Base-by-base conservation (phyloP, 2,113 vertebrate species). In the Micronycteris hirsuta region DNA sequence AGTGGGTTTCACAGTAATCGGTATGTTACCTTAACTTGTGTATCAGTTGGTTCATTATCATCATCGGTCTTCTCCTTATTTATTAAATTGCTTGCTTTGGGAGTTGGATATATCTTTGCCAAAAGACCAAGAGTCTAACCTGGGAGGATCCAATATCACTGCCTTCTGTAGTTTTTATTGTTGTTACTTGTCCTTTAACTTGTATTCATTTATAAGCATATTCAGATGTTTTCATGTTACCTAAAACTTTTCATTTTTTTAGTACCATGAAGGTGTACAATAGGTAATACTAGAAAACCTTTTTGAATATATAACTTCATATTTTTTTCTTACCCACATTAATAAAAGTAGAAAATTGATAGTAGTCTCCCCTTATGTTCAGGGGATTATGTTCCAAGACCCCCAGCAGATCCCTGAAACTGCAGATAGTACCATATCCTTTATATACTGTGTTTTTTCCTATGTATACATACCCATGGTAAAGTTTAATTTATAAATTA, bases 61-160 rank as follows among this genome's bases (percentile, higher is more conserved):
- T n/a, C 38, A 80, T 43, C 36, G 80, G 28, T 10, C 4, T 81
- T 52, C 61, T 84, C 74, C 80, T 92, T 96, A 19, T 76, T 87
- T 93, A 73, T 95, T 85, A 95, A 98, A 97, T 98, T 97, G 54
- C 81, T 97, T 45, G 63, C 90, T 97, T 90, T 97, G 95, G 92
- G 77, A 97, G 3, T 95, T 92, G 82, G 61, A 4, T 89, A 33
- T 77, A 31, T 97, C 45, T 63, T 63, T 63, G 26, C 86, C 43
- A 12, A 56, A 52, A 95, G n/a, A 84, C 65, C 11, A 89, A 22
- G 52, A 86, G 31, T 92, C 47, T 84, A 96, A 3, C 15, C 61
- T 88, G 91, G 76, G 74, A 97, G 93, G 77, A 45, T 86, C 90
- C 33, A 4, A 0, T 89, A 11, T 91, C 95, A 93, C 70, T 58